phyloP scores from a whole-genome alignment of 2,113 vertebrate species.

The Otus sunia region DNA sequence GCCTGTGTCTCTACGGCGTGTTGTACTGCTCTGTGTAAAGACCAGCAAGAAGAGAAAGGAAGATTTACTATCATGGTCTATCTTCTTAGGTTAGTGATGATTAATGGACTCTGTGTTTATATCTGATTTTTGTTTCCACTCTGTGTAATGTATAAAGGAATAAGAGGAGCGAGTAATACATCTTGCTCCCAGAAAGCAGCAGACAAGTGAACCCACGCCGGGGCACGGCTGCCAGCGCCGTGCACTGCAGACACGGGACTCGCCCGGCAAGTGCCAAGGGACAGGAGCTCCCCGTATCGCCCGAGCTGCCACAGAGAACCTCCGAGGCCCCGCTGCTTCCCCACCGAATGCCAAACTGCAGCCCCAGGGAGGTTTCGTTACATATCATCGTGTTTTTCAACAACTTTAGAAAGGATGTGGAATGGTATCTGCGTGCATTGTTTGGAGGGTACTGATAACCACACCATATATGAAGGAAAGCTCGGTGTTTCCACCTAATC shows the following conservation, averaged over 20 bases:
- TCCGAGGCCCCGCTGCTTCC: neutral
- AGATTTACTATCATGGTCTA: neutral
- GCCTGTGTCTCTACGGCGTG: fast-evolving
- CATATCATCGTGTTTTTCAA: neutral
- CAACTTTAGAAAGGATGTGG: neutral
- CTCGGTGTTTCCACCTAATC: neutral
- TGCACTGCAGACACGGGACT: neutral
- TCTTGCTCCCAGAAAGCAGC: neutral
- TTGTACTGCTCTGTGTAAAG: neutral
- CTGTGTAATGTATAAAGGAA: neutral
- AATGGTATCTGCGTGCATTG: neutral
- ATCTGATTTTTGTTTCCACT: slow-evolving; percentile 18
- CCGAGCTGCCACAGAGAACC: neutral
- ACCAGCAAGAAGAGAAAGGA: neutral
- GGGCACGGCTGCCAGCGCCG: fast-evolving
- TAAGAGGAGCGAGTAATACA: neutral
- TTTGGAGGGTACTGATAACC: neutral
- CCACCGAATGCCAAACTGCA: neutral
- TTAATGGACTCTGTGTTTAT: neutral
- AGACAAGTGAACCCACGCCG: neutral
- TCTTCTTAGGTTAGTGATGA: neutral
- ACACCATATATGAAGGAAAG: neutral
- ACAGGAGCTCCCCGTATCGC: neutral
- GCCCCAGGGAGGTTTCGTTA: neutral
- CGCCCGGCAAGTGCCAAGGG: neutral